Conservation (phyloP, 2,888 invertebrate species). For the Incurvaria masculella region DNA sequence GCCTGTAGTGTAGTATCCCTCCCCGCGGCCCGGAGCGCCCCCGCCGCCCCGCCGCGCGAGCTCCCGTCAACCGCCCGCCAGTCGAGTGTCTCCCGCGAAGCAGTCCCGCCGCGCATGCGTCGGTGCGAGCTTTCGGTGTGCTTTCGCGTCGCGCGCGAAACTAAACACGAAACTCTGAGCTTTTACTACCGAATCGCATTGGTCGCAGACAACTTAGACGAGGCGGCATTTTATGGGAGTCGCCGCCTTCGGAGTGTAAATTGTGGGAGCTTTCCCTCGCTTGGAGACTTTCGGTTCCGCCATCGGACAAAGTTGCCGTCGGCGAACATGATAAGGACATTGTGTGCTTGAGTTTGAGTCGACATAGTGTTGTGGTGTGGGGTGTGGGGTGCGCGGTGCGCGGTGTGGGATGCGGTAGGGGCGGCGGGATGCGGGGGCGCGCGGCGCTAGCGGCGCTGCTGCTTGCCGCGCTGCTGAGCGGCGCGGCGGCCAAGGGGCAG, state of each 20-base stretch:
- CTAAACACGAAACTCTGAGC: too few relatives aligned
- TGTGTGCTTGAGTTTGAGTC: constrained; percentile 7
- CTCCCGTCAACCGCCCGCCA: constrained; percentile 22
- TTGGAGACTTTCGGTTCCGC: too few relatives aligned
- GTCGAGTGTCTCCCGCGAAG: constrained; percentile 4
- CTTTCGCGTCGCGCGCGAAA: too few relatives aligned
- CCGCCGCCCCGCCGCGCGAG: constrained; percentile 10
- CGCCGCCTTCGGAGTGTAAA: too few relatives aligned
- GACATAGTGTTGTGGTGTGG: constrained; percentile 16
- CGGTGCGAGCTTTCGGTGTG: neutral
- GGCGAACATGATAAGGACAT: too few relatives aligned
- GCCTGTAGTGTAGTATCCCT: too few relatives aligned
- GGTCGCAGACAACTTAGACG: too few relatives aligned
- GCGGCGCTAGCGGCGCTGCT: constrained; percentile 28
- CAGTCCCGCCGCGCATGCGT: neutral
- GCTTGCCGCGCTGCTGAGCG: constrained; percentile 25
- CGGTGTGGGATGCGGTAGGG: constrained; percentile 25
- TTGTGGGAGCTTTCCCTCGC: too few relatives aligned
- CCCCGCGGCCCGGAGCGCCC: too few relatives aligned
- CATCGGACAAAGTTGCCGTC: too few relatives aligned
- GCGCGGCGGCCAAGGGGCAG: constrained; percentile 27
- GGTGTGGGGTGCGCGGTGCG: constrained; percentile 12
- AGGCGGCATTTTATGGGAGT: too few relatives aligned
- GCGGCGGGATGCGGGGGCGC: constrained; percentile 32
- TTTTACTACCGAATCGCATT: too few relatives aligned